Conservation (phyloP, 2,888 invertebrate genomes). For the Lasioglossum oenotherae region DNA sequence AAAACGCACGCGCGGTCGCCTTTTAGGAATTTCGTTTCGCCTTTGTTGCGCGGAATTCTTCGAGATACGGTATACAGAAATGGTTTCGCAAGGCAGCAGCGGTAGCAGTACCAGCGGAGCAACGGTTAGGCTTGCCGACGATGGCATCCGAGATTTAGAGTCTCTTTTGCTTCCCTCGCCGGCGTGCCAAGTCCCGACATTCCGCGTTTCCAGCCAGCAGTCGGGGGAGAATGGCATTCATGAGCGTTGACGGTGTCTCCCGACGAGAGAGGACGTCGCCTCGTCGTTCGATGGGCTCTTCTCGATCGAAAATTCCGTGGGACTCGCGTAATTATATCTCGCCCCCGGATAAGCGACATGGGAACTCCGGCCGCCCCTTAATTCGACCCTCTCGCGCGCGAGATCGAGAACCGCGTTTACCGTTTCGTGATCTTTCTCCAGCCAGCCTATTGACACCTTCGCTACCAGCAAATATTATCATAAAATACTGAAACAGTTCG, state of each 20-base stretch:
- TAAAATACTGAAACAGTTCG: too few species aligned
- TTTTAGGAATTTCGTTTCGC: conserved; percentile 16
- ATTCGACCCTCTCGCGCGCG: neutral
- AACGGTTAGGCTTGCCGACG: conserved; percentile 10
- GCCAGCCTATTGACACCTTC: too few species aligned
- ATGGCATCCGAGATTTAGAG: conserved; percentile 50
- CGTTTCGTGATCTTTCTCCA: neutral
- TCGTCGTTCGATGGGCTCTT: neutral
- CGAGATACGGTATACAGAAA: neutral
- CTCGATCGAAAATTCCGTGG: conserved; percentile 1
- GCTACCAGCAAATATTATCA: too few species aligned
- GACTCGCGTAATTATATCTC: neutral
- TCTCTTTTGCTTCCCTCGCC: conserved; percentile 37
- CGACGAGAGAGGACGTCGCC: neutral
- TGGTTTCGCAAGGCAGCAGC: conserved; percentile 12
- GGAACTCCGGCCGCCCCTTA: neutral
- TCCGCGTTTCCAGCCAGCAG: conserved; percentile 15
- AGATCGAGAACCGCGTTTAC: too few species aligned
- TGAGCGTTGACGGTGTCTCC: conserved; percentile 2
- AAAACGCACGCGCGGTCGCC: conserved; percentile 30
- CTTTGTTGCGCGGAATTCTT: conserved; percentile 10
- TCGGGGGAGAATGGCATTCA: conserved; percentile 15
- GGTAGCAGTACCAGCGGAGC: neutral
- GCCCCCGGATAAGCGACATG: neutral
- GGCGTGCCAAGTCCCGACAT: conserved; percentile 45